phyloP scores from a whole-genome alignment of 2,888 invertebrate species.

The Plebejus anna region DNA sequence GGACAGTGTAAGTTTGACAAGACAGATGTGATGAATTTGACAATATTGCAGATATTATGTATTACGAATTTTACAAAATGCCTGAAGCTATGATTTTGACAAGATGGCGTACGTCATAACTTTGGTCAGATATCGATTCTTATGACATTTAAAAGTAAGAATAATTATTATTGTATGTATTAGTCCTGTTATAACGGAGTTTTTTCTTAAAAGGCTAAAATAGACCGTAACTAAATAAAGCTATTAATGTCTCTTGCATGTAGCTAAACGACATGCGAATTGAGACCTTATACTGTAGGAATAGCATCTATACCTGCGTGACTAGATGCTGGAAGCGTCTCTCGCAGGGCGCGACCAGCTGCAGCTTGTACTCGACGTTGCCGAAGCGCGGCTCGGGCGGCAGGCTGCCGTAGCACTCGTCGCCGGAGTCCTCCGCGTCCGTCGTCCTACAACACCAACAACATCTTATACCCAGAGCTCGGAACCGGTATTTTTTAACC shows the following conservation, averaged over 20 bases:
- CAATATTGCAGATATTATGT: not conserved
- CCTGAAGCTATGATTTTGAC: no score
- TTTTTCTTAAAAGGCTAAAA: no score
- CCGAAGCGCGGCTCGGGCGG: conserved; percentile 97
- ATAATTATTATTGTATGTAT: no score
- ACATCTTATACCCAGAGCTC: not conserved
- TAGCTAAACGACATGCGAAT: not conserved
- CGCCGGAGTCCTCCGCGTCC: conserved; percentile 62
- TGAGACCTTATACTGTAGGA: not conserved
- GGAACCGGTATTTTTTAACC: no score
- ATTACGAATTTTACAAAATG: not conserved
- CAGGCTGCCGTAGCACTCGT: conserved; percentile 75
- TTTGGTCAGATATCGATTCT: no score
- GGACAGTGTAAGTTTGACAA: not conserved
- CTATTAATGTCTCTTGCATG: no score
- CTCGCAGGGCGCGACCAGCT: conserved; percentile 94
- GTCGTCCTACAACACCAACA: conserved; percentile 50
- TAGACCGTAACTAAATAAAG: no score
- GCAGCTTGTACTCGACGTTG: conserved; percentile 97
- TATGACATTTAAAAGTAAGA: no score
- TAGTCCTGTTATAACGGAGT: no score
- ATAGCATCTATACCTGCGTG: conserved; percentile 85
- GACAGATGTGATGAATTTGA: not conserved
- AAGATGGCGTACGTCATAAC: no score
- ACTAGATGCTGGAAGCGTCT: conserved; percentile 95